Conservation (phyloP, 2,113 vertebrate species). For the Psittacara wagleri region DNA sequence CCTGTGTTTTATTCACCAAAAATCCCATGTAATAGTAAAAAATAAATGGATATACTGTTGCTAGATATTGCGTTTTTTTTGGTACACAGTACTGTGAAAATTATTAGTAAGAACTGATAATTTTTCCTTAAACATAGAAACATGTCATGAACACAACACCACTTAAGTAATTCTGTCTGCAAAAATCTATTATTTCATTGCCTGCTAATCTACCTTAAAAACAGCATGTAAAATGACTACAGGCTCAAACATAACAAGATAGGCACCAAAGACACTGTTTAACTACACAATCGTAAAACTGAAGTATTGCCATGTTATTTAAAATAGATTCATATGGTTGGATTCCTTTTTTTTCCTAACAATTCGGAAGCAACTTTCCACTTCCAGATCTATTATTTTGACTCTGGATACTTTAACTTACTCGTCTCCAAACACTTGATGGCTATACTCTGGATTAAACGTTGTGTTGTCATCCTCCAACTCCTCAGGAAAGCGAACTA, state of each 20-base stretch:
- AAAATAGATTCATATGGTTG: background rate
- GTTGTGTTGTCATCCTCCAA: constrained; percentile 92
- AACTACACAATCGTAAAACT: background rate
- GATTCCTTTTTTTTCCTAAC: background rate
- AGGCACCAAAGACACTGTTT: background rate
- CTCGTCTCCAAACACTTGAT: constrained; percentile 98
- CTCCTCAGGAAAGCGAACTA: constrained; percentile 95
- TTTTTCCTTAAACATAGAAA: background rate
- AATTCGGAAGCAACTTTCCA: background rate
- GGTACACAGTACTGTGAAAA: background rate
- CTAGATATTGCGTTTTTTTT: background rate
- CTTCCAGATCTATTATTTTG: background rate
- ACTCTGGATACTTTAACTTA: constrained; percentile 75
- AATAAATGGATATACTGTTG: background rate
- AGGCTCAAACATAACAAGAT: background rate
- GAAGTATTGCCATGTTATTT: background rate
- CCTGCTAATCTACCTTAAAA: background rate
- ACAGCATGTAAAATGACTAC: background rate
- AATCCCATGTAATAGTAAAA: background rate
- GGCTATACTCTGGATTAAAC: constrained; percentile 95
- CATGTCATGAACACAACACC: background rate
- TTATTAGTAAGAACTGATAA: background rate
- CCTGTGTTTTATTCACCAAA: background rate
- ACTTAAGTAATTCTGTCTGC: background rate
- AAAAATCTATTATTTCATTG: background rate